phyloP scores from a whole-genome alignment of 2,888 invertebrate species.

The Salpingus planirostris region DNA sequence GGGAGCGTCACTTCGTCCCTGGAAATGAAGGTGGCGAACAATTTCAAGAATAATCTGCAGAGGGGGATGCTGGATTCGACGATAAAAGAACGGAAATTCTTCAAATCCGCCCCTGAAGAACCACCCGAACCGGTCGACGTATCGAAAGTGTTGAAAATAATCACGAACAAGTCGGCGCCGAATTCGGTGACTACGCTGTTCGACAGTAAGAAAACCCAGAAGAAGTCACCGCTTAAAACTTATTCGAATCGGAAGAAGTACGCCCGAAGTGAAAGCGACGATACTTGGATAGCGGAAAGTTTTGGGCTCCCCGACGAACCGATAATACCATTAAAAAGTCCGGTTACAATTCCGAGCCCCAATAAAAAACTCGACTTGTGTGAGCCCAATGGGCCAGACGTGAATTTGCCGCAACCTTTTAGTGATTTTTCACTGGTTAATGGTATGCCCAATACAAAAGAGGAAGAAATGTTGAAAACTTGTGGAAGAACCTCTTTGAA shows the following conservation, averaged over 20 bases:
- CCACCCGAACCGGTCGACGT: conserved; percentile 20
- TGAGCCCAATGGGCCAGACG: no score
- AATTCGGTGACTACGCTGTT: no score
- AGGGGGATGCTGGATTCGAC: conserved; percentile 5
- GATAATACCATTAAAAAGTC: no score
- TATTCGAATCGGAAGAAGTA: conserved; percentile 28
- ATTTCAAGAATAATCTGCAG: conserved; percentile 8
- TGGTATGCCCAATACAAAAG: no score
- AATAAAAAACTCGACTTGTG: no score
- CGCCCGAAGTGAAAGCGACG: conserved; percentile 11
- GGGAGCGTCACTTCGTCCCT: no score
- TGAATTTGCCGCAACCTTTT: no score
- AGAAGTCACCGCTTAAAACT: no score
- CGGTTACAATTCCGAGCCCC: no score
- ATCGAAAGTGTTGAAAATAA: conserved; percentile 28
- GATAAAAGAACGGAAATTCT: conserved; percentile 16
- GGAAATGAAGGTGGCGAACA: conserved; percentile 10
- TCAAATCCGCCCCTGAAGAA: conserved; percentile 13
- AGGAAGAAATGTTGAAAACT: no score
- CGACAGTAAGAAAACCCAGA: conserved; percentile 14
- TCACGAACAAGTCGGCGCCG: conserved; percentile 21
- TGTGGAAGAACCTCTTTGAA: no score
- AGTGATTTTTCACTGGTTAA: no score
- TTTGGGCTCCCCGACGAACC: conserved; percentile 32
- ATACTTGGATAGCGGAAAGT: conserved; percentile 23